Evolutionary conservation across 2,797 vertebrate genomes (phyloP).

Genomic region (Potorous gilbertii): DNA sequence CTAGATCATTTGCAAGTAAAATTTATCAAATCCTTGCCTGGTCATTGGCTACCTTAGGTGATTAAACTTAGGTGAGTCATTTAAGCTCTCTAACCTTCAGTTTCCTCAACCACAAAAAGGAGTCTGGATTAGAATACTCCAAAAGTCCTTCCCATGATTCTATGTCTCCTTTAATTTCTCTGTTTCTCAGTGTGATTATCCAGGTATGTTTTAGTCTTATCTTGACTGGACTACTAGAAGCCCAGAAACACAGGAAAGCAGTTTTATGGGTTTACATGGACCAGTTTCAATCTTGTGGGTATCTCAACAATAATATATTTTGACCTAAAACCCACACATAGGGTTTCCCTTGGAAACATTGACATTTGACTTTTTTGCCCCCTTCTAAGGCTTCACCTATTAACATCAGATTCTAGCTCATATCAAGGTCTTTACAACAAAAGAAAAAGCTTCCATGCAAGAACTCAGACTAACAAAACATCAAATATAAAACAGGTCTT

Average conservation of each 20-base stretch:
- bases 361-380: background rate
- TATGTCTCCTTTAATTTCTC: background rate
- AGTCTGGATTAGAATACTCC: background rate
- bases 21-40: background rate
- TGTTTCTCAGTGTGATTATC: background rate
- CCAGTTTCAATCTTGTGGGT: background rate
- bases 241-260: background rate
- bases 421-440: background rate
- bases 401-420: background rate
- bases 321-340: background rate
- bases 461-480: background rate
- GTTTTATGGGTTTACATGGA: background rate
- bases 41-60: background rate
- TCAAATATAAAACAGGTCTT: background rate
- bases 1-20: constrained; percentile 32
- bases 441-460: background rate
- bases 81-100: background rate
- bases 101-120: background rate
- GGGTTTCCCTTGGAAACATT: background rate
- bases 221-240: background rate
- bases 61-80: background rate
- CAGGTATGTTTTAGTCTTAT: background rate
- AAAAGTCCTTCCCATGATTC: background rate
- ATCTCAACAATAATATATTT: background rate
- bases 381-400: background rate